These are phyloP conservation scores for Hypothenemus hampei DNA, from an alignment of 1,140 invertebrate genomes.

Conservation along the genomic window DNA sequence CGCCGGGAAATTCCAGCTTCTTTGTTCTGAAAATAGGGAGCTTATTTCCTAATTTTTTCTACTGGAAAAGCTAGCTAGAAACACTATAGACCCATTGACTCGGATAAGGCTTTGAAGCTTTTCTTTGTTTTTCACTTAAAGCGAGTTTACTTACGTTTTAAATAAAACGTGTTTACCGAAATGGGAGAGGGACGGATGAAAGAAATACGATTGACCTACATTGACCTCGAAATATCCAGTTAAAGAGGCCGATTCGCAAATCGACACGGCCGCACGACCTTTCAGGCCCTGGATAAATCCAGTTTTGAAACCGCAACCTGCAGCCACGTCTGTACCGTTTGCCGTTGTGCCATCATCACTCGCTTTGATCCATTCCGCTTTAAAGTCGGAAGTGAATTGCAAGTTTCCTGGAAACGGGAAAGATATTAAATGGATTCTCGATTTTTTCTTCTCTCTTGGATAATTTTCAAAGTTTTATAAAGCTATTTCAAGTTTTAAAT, in stretches of 20 bases:
- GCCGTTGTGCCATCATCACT: conserved; percentile 9
- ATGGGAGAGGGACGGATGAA: conserved; percentile 43
- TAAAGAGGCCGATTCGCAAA: conserved; percentile 44
- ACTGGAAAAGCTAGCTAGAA: too few species aligned
- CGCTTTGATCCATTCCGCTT: conserved; percentile 27
- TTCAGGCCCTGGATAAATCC: conserved; percentile 32
- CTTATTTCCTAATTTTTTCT: conserved; percentile 6
- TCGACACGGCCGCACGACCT: conserved; percentile 44
- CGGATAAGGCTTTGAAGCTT: too few species aligned
- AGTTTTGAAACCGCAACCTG: conserved; percentile 33
- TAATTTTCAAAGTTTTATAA: too few species aligned
- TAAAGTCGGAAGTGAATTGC: conserved; percentile 23
- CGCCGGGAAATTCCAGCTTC: conserved; percentile 1
- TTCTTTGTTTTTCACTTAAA: too few species aligned
- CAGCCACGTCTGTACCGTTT: conserved; percentile 4
- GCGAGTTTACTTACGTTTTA: conserved; percentile 27
- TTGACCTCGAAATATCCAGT: conserved; percentile 45
- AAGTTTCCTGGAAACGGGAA: conserved; percentile 20
- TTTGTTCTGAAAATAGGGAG: conserved; percentile 19
- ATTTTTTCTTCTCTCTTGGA: too few species aligned
- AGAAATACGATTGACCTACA: conserved; percentile 41
- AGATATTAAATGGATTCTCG: too few species aligned
- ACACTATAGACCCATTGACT: too few species aligned
- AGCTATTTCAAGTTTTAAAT: background rate
- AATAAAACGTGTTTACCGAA: conserved; percentile 20